Evolutionary conservation across 2,113 vertebrate genomes (phyloP).

Genomic region (Seriola quinqueradiata): DNA sequence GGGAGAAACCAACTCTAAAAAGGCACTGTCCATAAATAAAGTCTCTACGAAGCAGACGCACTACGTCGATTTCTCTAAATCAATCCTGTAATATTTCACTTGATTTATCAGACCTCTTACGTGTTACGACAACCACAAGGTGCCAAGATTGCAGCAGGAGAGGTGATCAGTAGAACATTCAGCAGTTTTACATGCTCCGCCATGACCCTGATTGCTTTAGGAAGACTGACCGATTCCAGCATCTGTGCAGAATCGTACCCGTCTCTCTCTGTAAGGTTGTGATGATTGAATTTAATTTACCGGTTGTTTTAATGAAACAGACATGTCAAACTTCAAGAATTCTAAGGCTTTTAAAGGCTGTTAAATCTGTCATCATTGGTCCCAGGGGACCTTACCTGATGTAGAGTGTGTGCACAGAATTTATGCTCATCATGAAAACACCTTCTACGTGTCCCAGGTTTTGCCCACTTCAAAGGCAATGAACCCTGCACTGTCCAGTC

Average conservation of each 20-base stretch:
- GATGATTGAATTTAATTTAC: not conserved
- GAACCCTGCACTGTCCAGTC: not conserved
- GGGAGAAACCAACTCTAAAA: conserved; percentile 5
- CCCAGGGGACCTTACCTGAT: not conserved
- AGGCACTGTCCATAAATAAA: conserved; percentile 47
- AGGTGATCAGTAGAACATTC: conserved; percentile 10
- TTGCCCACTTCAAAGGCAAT: not conserved
- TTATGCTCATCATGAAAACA: not conserved
- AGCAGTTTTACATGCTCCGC: no score
- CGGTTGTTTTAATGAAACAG: not conserved
- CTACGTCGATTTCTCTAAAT: conserved; percentile 25
- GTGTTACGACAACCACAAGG: conserved; percentile 25
- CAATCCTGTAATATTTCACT: conserved; percentile 27
- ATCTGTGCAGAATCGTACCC: not conserved
- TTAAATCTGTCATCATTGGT: conserved; percentile 9
- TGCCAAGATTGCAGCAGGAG: not conserved
- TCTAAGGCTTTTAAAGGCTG: not conserved
- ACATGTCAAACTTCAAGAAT: conserved; percentile 24
- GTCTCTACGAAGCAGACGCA: not conserved
- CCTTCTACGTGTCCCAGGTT: conserved; percentile 3
- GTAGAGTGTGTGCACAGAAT: not conserved
- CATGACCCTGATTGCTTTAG: not conserved
- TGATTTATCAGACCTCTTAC: conserved; percentile 40
- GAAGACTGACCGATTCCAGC: not conserved
- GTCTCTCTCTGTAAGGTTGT: not conserved